Evolutionary conservation across 1,140 invertebrate genomes (phyloP), one percentile per base, ranked within the genome.

Genomic region (Rhopalosiphum maidis): DNA sequence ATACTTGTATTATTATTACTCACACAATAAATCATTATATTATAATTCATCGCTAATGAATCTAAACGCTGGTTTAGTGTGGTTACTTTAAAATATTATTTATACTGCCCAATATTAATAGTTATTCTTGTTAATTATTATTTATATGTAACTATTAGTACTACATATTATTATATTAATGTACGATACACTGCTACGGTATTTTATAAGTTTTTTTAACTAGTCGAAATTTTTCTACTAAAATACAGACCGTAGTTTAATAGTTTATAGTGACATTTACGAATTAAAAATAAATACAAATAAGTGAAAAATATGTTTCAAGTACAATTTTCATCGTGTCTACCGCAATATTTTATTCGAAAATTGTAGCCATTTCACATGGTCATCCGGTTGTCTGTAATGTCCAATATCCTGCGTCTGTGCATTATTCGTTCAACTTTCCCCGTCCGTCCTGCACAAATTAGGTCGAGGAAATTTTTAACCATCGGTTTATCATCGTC

Each of bases 391-490:
- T n/a, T 37, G 90, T 91, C 77, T 46, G 77, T 83, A 83, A 83
- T 83, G 60, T 82, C 23, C 91, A 18, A 83, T 92, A 92, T 82
- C 82, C 77, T 55, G 77, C 43, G n/a, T 43, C 46, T 43, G n/a
- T 46, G 60, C 60, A 15, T 82, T 91, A 55, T 93, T 85, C 91
- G 82, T 55, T 43, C 51, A 37, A 93, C 91, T 93, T 93, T 93
- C 91, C 91, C 91, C 48, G 43, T 55, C 82, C 37, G 48, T 82
- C 37, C 35, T 18, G 82, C 30, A n/a, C 91, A 82, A 93, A 93
- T 93, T 82, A 86, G 91, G 91, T 86, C 91, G 91, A 93, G 91
- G 91, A 93, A 93, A 93, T 51, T 54, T 41, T 21, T 85, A 41
- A 82, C 43, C 91, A 41, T 48, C 4, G 43, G 77, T 92, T 92